Evolutionary conservation across 2,888 invertebrate species (phyloP).

Genomic region (Drosophila nigricruria): DNA sequence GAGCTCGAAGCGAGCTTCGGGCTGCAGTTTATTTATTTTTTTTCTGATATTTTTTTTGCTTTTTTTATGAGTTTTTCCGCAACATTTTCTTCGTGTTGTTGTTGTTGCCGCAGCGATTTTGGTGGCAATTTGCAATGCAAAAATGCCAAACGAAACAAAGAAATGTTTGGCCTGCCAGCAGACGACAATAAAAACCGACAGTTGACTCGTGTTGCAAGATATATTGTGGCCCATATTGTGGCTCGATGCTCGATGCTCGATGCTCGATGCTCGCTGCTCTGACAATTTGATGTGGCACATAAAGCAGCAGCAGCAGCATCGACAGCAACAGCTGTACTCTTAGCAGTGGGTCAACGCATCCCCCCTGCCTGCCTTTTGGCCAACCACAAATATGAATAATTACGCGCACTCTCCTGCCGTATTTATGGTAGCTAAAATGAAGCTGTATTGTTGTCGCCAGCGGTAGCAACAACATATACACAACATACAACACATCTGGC

Average conservation of each 20-base stretch:
- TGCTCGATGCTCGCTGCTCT: conserved; percentile 29
- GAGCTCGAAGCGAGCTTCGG: conserved; percentile 62
- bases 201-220: conserved; percentile 82
- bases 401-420: conserved; percentile 54
- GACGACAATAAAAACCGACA: conserved; percentile 82
- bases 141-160: conserved; percentile 78
- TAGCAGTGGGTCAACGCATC: conserved; percentile 68
- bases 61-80: conserved; percentile 77
- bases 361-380: conserved; percentile 1
- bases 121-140: conserved; percentile 79
- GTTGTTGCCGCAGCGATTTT: conserved; percentile 68
- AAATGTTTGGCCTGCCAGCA: conserved; percentile 75
- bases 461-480: conserved; percentile 43
- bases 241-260: conserved; percentile 31
- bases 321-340: conserved; percentile 14
- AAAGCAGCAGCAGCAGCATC: conserved; percentile 48
- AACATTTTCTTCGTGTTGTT: conserved; percentile 62
- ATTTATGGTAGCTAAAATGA: conserved; percentile 70
- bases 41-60: not conserved
- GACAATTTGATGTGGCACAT: conserved; percentile 78
- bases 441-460: conserved; percentile 60
- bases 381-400: conserved; percentile 79
- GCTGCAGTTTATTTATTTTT: conserved; percentile 42
- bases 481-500: conserved; percentile 34
- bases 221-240: conserved; percentile 68